Evolutionary conservation across 2,888 invertebrate genomes (phyloP), one percentile per base, ranked within the genome.

Genomic region (Axea sp.): DNA sequence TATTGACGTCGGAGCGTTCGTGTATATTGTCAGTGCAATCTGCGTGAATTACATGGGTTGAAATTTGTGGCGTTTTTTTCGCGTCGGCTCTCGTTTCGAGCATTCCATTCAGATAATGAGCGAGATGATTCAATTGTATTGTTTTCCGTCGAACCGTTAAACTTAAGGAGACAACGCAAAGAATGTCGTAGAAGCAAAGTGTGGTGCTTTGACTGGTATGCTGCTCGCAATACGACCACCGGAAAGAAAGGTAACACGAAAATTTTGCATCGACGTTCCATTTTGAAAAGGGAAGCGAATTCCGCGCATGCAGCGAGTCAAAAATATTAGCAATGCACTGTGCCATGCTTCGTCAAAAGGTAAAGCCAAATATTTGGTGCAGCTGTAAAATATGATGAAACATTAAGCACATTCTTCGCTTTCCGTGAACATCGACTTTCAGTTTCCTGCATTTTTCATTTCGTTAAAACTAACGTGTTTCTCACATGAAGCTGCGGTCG

Each of bases 281-380:
- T 37, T 28, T 53, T 35, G 35, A 57, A 72, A 64, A 64, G 39
- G 45, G 37, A 59, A 64, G 60, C 43, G 41, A 53, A 73, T 67
- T 67, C 60, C 60, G 7, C 17, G 43, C 62, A 39, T 31, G 53
- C 53, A 26, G 30, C 39, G 33, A 60, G 60, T 45, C 24, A 67
- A 67, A 51, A 73, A 62, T 57, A 68, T 68, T 49, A 73, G 57
- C 43, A 28, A 49, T 62, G 59, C 19, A 37, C 65, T 53, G 51
- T 47, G 14, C 30, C 14, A n/a, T 26, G 12, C 41, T 45, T 9
- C 17, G 33, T 55, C 71, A 39, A 39, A 53, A 53, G 35, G 4
- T 24, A 55, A 47, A 73, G 55, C 30, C 11, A 55, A 62, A 67
- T 60, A 55, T 67, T 73, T 67, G 9, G 31, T 9, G 37, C 53